Percentiles rank a stretch among this genome's conserved stretches.
phyloP scores from a whole-genome alignment of 2,797 vertebrate species.

The Hapalemur alaotrensis region DNA sequence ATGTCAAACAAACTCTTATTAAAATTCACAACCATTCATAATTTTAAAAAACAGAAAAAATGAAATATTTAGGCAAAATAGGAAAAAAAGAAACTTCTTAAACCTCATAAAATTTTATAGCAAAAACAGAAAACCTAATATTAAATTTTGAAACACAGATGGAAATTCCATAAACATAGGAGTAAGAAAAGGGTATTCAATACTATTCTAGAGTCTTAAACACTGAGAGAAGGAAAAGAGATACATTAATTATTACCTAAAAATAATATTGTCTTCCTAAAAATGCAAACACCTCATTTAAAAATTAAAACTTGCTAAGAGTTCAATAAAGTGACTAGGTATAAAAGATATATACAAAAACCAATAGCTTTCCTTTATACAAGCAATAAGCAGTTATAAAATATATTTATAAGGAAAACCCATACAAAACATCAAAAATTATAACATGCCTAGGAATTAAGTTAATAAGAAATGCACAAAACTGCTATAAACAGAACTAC shows the following conservation, averaged over 20 bases:
- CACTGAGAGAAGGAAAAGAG: neutral
- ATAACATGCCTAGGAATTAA: neutral
- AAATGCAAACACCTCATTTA: neutral
- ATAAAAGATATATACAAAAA: slow-evolving; percentile 43
- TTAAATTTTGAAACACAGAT: slow-evolving; percentile 38
- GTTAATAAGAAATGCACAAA: slow-evolving; percentile 7
- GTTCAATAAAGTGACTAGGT: slow-evolving; percentile 23
- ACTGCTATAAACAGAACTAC: neutral
- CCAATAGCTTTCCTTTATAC: neutral
- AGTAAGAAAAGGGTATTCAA: neutral
- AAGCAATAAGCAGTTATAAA: neutral
- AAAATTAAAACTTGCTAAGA: slow-evolving; percentile 30
- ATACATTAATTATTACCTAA: neutral
- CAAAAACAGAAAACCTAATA: neutral
- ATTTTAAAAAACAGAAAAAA: neutral
- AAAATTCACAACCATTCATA: neutral
- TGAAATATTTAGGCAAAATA: neutral
- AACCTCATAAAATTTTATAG: neutral
- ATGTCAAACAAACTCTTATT: neutral
- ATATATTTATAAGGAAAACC: neutral
- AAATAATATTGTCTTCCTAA: neutral
- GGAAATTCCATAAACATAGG: slow-evolving; percentile 1
- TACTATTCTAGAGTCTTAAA: neutral
- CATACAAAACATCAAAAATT: slow-evolving; percentile 9
- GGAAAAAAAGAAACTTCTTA: neutral